phyloP scores from a whole-genome alignment of 1,140 invertebrate species.

The Limonius californicus region DNA sequence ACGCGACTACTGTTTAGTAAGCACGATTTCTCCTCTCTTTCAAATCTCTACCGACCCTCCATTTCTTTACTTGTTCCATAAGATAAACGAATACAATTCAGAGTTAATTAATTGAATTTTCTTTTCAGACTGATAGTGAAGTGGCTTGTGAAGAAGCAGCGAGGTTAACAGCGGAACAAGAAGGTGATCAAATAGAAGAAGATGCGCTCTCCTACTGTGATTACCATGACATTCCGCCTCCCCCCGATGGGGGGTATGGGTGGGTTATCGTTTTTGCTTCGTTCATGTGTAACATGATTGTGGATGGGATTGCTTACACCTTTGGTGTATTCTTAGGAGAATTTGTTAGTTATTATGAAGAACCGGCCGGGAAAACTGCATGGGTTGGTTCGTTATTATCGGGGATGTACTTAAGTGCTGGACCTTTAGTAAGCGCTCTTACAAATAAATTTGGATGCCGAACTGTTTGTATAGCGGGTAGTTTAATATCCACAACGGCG shows the following conservation, averaged over 20 bases:
- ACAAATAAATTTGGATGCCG: constrained; percentile 96
- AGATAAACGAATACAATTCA: too few relatives aligned
- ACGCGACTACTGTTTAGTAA: too few relatives aligned
- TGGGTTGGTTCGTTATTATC: constrained; percentile 93
- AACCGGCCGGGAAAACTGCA: constrained; percentile 82
- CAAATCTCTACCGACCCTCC: too few relatives aligned
- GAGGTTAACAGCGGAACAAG: constrained; percentile 60
- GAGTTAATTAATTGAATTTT: too few relatives aligned
- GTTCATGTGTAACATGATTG: constrained; percentile 97
- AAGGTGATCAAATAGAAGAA: constrained; percentile 62
- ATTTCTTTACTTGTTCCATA: too few relatives aligned
- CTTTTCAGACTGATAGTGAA: constrained; percentile 80
- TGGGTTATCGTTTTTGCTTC: constrained; percentile 93
- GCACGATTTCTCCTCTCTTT: too few relatives aligned
- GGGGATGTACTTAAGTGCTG: constrained; percentile 89
- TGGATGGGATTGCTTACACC: constrained; percentile 95
- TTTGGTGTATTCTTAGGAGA: constrained; percentile 85
- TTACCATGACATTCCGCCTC: constrained; percentile 74
- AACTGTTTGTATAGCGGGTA: constrained; percentile 86
- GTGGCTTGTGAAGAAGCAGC: constrained; percentile 75
- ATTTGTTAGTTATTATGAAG: constrained; percentile 77
- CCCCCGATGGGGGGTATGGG: constrained; percentile 83
- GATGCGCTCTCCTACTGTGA: constrained; percentile 68
- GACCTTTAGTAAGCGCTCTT: constrained; percentile 92
- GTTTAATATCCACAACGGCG: constrained; percentile 77